phyloP scores from a whole-genome alignment of 1,140 invertebrate genomes.

The Leptopilina boulardi region DNA sequence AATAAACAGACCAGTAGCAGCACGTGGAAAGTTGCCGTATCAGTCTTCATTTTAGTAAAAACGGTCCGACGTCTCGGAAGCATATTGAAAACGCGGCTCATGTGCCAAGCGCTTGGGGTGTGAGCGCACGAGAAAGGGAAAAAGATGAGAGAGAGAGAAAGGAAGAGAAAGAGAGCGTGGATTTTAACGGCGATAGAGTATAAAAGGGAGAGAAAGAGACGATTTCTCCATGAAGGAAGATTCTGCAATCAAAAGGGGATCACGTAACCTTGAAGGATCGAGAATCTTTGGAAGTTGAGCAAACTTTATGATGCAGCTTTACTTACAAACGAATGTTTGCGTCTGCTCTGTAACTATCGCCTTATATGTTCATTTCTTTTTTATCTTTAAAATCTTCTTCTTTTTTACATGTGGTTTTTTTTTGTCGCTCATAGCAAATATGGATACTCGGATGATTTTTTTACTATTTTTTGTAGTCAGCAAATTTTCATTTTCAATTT shows the following conservation, averaged over 20 bases:
- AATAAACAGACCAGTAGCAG: conserved; percentile 48
- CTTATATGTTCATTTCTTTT: conserved; percentile 12
- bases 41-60: conserved; percentile 64
- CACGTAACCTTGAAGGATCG: conserved; percentile 43
- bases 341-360: neutral
- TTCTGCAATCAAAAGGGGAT: conserved; percentile 67
- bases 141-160: neutral
- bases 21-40: conserved; percentile 54
- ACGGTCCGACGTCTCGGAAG: conserved; percentile 40
- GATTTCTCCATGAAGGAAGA: conserved; percentile 39
- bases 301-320: conserved; percentile 41
- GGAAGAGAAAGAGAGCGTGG: conserved; percentile 5
- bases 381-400: neutral
- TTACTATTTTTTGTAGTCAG: too few relatives aligned
- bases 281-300: conserved; percentile 37
- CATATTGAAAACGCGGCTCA: conserved; percentile 56
- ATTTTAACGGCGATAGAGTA: conserved; percentile 37
- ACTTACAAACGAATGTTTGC: conserved; percentile 32
- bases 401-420: too few relatives aligned
- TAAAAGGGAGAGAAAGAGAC: neutral
- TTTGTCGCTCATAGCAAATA: too few relatives aligned
- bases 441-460: too few relatives aligned
- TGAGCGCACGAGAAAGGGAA: neutral
- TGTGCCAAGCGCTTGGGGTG: conserved; percentile 15
- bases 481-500: too few relatives aligned